Evolutionary conservation across 2,888 invertebrate genomes (phyloP).

Genomic region (Lithosia quadra): DNA sequence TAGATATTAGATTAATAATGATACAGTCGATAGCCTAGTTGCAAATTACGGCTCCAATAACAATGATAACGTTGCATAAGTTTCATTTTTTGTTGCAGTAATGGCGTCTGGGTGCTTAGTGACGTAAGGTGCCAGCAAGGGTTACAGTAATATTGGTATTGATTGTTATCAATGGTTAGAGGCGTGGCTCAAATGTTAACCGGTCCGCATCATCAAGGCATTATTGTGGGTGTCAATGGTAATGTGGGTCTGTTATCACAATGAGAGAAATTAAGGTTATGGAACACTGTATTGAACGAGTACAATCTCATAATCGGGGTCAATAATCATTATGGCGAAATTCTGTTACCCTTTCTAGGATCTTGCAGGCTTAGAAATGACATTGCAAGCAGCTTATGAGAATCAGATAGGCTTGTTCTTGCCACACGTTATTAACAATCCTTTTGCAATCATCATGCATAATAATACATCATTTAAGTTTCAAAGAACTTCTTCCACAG

Average conservation of each 20-base stretch:
- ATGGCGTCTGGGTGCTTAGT: constrained; percentile 16
- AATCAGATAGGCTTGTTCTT: constrained; percentile 1
- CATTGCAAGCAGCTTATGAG: constrained; percentile 1
- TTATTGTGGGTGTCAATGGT: constrained; percentile 3
- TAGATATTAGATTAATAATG: constrained; percentile 41
- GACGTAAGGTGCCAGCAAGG: constrained; percentile 35
- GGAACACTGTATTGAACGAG: constrained; percentile 1
- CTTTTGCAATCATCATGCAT: not conserved
- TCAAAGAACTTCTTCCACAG: not conserved
- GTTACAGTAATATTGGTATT: constrained; percentile 12
- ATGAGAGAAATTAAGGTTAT: constrained; percentile 7
- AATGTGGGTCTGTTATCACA: constrained; percentile 5
- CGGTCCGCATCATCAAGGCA: constrained; percentile 1
- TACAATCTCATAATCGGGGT: constrained; percentile 6
- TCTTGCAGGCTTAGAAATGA: not conserved
- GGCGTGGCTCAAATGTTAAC: constrained; percentile 10
- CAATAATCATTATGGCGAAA: constrained; percentile 7
- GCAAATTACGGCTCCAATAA: constrained; percentile 39
- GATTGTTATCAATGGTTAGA: not conserved
- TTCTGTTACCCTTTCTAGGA: constrained; percentile 2
- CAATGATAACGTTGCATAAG: constrained; percentile 47
- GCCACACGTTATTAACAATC: not conserved
- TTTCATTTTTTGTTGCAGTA: constrained; percentile 35
- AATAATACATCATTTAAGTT: not conserved
- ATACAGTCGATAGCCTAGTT: constrained; percentile 47